Base-by-base conservation (phyloP, 2,113 vertebrate genomes). In the Pelecanus crispus region DNA sequence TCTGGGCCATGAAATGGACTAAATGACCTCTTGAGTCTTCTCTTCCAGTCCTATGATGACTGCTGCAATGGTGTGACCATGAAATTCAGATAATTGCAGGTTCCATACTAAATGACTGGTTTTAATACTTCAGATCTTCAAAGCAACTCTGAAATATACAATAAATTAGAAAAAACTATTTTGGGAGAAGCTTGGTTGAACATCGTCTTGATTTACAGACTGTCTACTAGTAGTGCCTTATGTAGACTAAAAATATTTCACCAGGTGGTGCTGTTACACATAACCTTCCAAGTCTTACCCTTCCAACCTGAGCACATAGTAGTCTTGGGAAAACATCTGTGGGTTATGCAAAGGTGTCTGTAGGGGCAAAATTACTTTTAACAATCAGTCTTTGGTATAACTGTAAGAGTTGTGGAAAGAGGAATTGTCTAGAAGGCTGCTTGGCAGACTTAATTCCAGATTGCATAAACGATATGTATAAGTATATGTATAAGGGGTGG, bases 181-280 rank as follows among this genome's bases (percentile, higher is more conserved):
- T 94, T 44, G 19, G 28, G 58, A 66, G 65, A 83, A 50, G 10
- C 31, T 81, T 62, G 8, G 12, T 62, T 91, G 24, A 16, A 45
- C 11, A 6, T 6, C 5, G 0, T 24, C 73, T 67, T 70, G 7
- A 45, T 81, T 80, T 83, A 34, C 19, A 49, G 18, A 61, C 36
- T 61, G 15, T 45, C 78, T 58, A 16, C 47, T 36, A 5, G 20
- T n/a, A 38, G 13, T 47, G n/a, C 63, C 19, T 55, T 40, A 13
- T 2, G 4, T 25, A 89, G 47, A 81, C 45, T 88, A 79, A 34
- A 63, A 56, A 44, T 77, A 74, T 91, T 89, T 95, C 95, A 95
- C 61, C 95, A 96, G 96, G 81, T 96, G 95, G 95, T 95, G 96
- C 96, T 97, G 77, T 95, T 85, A 87, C 70, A 91, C 81, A 56